phyloP scores from a whole-genome alignment of 2,888 invertebrate genomes.

The Acleris cristana region DNA sequence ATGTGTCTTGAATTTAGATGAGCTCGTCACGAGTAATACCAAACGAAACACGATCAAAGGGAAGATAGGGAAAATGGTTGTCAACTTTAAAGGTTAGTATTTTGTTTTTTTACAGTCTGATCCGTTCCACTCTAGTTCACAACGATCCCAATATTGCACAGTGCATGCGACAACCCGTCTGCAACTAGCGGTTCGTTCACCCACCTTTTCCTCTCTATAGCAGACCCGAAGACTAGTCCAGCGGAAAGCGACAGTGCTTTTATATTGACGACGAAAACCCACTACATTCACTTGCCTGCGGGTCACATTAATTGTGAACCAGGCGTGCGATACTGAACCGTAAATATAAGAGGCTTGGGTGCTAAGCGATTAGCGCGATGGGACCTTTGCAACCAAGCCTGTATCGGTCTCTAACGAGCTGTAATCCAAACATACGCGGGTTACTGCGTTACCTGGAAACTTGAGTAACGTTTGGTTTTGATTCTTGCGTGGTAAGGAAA shows the following conservation, averaged over 20 bases:
- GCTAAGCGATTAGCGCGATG: constrained; percentile 40
- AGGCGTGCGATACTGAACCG: constrained; percentile 59
- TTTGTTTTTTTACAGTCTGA: constrained; percentile 22
- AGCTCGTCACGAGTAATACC: constrained; percentile 38
- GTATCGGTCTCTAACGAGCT: constrained; percentile 43
- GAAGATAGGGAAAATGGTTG: constrained; percentile 31
- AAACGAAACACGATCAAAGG: constrained; percentile 8
- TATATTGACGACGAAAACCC: constrained; percentile 76
- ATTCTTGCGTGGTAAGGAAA: constrained; percentile 54
- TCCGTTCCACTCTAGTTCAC: constrained; percentile 40
- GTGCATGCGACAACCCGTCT: constrained; percentile 55
- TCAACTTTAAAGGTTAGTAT: constrained; percentile 20
- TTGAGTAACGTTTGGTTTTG: constrained; percentile 57
- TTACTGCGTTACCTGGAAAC: constrained; percentile 66
- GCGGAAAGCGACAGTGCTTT: constrained; percentile 78
- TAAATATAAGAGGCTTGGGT: constrained; percentile 48
- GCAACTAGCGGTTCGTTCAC: constrained; percentile 62
- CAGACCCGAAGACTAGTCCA: constrained; percentile 74
- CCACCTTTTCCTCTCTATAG: constrained; percentile 79
- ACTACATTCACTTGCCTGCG: constrained; percentile 68
- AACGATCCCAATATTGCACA: constrained; percentile 51
- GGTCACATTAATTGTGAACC: constrained; percentile 51
- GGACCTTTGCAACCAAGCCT: constrained; percentile 40
- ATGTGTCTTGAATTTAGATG: constrained; percentile 61
- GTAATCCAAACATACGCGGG: constrained; percentile 53